These are phyloP conservation scores for Halichondria panicea DNA, from an alignment of 37 sponge, comb jelly and placozoan genomes.

Conservation along the genomic window DNA sequence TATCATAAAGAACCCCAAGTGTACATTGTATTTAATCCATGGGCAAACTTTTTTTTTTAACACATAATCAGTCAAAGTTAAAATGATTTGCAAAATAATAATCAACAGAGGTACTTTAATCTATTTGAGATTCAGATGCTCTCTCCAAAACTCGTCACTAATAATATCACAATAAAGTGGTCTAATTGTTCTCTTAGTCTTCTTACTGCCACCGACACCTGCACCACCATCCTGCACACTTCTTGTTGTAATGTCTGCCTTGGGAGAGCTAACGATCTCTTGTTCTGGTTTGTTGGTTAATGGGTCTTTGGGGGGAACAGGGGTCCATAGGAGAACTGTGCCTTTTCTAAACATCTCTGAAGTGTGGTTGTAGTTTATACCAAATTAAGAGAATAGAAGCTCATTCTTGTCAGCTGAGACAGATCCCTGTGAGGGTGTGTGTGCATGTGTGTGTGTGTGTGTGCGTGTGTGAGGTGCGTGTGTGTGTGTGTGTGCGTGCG, in stretches of 20 bases:
- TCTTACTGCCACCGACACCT: not conserved
- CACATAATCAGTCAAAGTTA: no score
- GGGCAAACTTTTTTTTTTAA: no score
- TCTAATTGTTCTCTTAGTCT: constrained; percentile 13
- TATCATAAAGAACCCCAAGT: no score
- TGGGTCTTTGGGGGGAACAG: not conserved
- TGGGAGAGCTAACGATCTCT: not conserved
- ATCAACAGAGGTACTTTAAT: no score
- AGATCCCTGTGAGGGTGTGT: constrained; percentile 66
- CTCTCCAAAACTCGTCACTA: constrained; percentile 73
- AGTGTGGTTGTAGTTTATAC: constrained; percentile 87
- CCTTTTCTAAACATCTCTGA: constrained; percentile 87
- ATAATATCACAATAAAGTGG: constrained; percentile 76
- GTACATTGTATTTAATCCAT: no score
- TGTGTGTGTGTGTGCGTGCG: no score
- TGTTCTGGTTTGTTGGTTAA: not conserved
- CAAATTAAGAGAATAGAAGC: constrained; percentile 87
- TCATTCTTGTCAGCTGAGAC: constrained; percentile 93
- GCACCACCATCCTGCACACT: no score
- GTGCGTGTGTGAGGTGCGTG: no score
- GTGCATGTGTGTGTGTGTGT: no score
- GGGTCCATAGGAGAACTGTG: constrained; percentile 68
- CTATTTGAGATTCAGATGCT: constrained; percentile 53
- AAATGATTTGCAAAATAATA: no score
- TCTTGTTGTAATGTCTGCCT: no score